These are phyloP conservation scores for Ameiurus melas DNA, from an alignment of 2,113 vertebrate genomes.

Conservation along the genomic window DNA sequence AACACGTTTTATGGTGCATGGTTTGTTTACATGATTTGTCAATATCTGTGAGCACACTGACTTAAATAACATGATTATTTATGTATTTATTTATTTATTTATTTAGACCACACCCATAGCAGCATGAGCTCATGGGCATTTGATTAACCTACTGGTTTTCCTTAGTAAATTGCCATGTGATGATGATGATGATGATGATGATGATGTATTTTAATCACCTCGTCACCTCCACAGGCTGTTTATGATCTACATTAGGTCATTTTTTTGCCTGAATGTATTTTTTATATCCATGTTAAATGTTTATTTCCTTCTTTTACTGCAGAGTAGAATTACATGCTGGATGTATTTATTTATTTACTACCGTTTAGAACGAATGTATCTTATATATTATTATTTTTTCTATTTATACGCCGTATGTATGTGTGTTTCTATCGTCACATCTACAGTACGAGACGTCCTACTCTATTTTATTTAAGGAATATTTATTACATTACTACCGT, in stretches of 20 bases:
- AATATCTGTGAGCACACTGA: not conserved
- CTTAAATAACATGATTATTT: not conserved
- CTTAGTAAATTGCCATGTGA: not conserved
- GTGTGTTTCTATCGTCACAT: not conserved
- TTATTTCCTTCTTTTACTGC: not conserved
- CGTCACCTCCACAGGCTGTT: not conserved
- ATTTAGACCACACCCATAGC: not conserved
- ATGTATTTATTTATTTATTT: not conserved
- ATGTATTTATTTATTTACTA: conserved; percentile 43
- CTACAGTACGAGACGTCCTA: no score
- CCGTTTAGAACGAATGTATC: not conserved
- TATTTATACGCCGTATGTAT: not conserved
- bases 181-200: not conserved
- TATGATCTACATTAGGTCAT: conserved; percentile 10
- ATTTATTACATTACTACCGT: not conserved
- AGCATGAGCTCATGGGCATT: conserved; percentile 6
- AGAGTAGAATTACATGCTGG: not conserved
- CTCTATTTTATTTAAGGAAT: not conserved
- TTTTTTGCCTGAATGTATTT: not conserved
- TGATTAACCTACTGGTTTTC: not conserved
- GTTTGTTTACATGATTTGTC: not conserved
- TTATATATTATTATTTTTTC: conserved; percentile 7
- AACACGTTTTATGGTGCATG: not conserved
- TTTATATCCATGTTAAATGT: not conserved
- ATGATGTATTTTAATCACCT: not conserved